Conservation (phyloP, 2,888 invertebrate species). For the Zeuzera pyrina region DNA sequence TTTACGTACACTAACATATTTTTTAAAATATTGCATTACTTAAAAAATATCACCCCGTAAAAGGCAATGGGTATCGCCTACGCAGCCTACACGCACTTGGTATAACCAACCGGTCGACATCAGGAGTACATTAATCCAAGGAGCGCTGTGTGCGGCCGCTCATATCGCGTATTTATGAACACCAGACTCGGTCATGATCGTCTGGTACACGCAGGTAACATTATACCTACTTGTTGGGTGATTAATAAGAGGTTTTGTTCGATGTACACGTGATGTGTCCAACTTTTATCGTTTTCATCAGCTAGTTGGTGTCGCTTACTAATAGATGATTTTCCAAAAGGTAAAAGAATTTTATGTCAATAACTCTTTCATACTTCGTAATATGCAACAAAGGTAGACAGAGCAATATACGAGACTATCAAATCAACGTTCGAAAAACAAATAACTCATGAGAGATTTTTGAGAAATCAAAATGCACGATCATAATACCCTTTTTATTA, state of each 20-base stretch:
- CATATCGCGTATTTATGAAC: constrained; percentile 64
- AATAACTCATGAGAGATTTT: too few relatives aligned
- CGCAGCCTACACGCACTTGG: constrained; percentile 28
- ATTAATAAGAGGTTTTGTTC: constrained; percentile 31
- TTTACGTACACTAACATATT: too few relatives aligned
- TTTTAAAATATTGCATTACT: too few relatives aligned
- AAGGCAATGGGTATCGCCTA: constrained; percentile 34
- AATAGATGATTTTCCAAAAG: too few relatives aligned
- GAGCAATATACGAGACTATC: too few relatives aligned
- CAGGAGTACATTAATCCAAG: constrained; percentile 52
- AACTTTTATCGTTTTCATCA: constrained; percentile 32
- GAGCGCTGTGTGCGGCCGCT: constrained; percentile 55
- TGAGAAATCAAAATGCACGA: too few relatives aligned
- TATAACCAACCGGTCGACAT: constrained; percentile 24
- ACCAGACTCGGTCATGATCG: constrained; percentile 41
- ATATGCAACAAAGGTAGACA: too few relatives aligned
- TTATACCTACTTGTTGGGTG: constrained; percentile 42
- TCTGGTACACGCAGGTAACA: constrained; percentile 48
- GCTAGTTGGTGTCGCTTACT: constrained; percentile 22
- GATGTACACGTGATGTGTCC: background rate
- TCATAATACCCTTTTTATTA: too few relatives aligned
- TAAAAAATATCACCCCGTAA: background rate
- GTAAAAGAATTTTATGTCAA: too few relatives aligned
- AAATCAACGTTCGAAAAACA: too few relatives aligned
- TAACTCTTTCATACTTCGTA: too few relatives aligned